Evolutionary conservation across 2,113 vertebrate species (phyloP).

Genomic region (Corapipo altera): DNA sequence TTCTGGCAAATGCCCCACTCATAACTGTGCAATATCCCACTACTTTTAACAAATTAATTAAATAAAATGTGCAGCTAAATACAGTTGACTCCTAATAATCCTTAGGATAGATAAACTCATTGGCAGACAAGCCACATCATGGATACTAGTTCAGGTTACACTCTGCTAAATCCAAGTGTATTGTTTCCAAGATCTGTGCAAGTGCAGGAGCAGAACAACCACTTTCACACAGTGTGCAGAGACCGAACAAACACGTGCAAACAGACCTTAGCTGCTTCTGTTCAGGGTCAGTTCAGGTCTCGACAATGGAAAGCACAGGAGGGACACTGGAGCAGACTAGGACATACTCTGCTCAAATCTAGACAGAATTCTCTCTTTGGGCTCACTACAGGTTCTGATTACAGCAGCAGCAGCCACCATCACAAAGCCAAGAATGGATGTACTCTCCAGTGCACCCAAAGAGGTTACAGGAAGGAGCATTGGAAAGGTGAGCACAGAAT

Average conservation of each 20-base stretch:
- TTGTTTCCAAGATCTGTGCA: not conserved
- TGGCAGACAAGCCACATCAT: not conserved
- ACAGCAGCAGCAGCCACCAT: not conserved
- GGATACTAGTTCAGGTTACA: not conserved
- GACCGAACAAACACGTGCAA: accelerated
- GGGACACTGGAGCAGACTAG: not conserved
- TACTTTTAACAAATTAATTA: not conserved
- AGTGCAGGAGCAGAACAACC: not conserved
- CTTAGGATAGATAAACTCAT: accelerated
- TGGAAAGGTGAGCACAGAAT: not conserved
- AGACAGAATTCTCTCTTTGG: not conserved
- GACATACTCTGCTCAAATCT: not conserved
- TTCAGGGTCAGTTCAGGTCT: not conserved
- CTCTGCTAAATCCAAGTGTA: not conserved
- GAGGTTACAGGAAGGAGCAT: not conserved
- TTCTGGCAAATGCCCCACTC: not conserved
- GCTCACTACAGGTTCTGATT: not conserved
- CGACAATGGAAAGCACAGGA: not conserved
- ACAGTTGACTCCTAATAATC: not conserved
- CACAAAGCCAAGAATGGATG: not conserved
- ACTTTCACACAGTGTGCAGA: not conserved
- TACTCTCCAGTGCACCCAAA: not conserved
- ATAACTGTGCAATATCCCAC: not conserved
- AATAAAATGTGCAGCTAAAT: not conserved
- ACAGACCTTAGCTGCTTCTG: not conserved